Evolutionary conservation across 2,888 invertebrate species (phyloP), one percentile per base, ranked within the genome.

Genomic region (Bellardia pandia): DNA sequence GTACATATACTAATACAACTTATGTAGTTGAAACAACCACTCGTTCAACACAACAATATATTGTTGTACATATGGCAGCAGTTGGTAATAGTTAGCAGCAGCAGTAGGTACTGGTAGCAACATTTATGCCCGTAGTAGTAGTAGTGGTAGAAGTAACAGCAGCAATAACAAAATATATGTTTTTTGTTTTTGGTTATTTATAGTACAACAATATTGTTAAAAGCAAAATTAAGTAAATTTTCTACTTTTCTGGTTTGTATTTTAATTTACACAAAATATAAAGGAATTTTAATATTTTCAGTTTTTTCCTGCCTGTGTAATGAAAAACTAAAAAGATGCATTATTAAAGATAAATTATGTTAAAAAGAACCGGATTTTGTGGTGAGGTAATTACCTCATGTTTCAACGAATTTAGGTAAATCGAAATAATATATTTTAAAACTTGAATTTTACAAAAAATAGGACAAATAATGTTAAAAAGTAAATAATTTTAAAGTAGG

Each of bases 181-280:
- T 51, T 30, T 53, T 51, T 14, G 6, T 45, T 48, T 74, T 14
- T 69, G 13, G 58, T 58, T 69, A 78, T 58, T 68, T 30, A 0
- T 58, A 7, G 48, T 62, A 72, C 72, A 81, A 83, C 79, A 84
- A 84, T 80, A 80, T 84, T 83, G 79, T 83, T 86, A 84, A 86
- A 86, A 86, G 84, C 76, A 83, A 80, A 86, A 84, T 86, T 86
- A 86, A 84, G 76, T 86, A 84, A 83, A 86, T 80, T 86, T 83
- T 80, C 80, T 72, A 66, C 79, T 84, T 76, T 72, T 79, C 75
- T 80, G 58, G 71, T 80, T 83, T 83, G 86, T 80, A 68, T 80
- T 84, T 62, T 76, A 86, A 80, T 84, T 83, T 80, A 53, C 79
- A 71, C 42, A 37, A 30, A 68, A 48, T 51, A 60, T 37, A 51